A percentile compares a stretch with the other conserved stretches of the same genome.
phyloP scores from a whole-genome alignment of 2,888 invertebrate species.

The Labia minor region DNA sequence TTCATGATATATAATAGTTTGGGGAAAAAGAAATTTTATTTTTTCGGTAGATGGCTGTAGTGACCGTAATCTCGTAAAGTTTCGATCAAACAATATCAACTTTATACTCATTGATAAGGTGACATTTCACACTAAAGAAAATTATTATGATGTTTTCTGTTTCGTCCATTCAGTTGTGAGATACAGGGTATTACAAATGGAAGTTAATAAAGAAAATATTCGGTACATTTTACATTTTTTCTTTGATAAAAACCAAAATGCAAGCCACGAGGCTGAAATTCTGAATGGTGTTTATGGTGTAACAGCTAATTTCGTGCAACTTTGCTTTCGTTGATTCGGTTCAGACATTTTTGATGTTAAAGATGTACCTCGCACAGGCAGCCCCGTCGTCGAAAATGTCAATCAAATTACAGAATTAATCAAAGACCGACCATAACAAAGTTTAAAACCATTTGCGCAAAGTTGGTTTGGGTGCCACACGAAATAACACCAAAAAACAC shows the following conservation, averaged over 20 bases:
- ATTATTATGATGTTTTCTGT: background rate
- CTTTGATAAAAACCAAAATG: background rate
- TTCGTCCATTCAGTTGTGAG: too few relatives aligned
- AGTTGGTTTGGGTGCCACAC: conserved; percentile 23
- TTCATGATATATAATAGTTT: too few relatives aligned
- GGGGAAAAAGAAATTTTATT: background rate
- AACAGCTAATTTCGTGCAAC: background rate
- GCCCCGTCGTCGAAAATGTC: too few relatives aligned
- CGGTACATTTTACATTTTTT: too few relatives aligned
- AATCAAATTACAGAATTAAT: background rate
- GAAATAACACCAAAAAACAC: conserved; percentile 22
- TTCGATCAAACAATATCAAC: background rate
- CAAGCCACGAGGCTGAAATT: background rate
- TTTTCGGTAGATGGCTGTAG: background rate
- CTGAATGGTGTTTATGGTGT: background rate
- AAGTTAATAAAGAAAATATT: background rate
- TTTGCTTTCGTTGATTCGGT: background rate
- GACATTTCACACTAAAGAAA: background rate
- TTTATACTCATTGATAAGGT: background rate
- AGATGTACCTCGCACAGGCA: too few relatives aligned
- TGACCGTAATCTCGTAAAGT: background rate
- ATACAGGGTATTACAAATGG: background rate
- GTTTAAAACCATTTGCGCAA: conserved; percentile 19
- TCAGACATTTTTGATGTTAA: too few relatives aligned
- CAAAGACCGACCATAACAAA: conserved; percentile 18